Evolutionary conservation across 2,113 vertebrate genomes (phyloP).

Genomic region (Pluvianellus socialis): DNA sequence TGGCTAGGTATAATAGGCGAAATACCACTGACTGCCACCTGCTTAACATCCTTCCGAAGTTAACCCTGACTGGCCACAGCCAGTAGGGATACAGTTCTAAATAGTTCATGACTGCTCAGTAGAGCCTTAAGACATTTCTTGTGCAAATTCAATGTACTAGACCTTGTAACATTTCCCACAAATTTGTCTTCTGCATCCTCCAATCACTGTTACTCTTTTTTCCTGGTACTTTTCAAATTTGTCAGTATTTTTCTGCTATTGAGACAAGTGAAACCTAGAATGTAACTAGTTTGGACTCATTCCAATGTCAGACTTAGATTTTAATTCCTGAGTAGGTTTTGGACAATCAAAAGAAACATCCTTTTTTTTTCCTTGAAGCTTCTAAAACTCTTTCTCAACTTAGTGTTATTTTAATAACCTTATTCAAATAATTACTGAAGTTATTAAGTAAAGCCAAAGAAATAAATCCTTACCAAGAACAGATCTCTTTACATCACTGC

Average conservation of each 20-base stretch:
- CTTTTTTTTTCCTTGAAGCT: neutral
- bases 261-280: neutral
- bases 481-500: neutral
- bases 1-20: fast-evolving
- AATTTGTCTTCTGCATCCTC: neutral
- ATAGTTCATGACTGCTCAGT: neutral
- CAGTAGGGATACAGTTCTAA: neutral
- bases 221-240: neutral
- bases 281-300: fast-evolving
- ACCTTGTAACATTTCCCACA: neutral
- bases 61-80: neutral
- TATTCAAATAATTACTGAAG: neutral
- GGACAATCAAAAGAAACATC: neutral
- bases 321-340: neutral
- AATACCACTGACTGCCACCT: neutral
- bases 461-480: neutral
- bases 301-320: neutral
- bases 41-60: neutral
- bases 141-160: neutral
- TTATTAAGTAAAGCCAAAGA: conserved; percentile 11
- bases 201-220: neutral
- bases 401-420: neutral
- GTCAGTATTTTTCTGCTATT: neutral
- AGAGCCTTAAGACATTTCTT: neutral
- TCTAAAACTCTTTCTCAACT: neutral